A percentile compares a stretch with the other conserved stretches of the same genome.
phyloP scores from a whole-genome alignment of 2,888 invertebrate genomes.

The Thymelicus acteon region DNA sequence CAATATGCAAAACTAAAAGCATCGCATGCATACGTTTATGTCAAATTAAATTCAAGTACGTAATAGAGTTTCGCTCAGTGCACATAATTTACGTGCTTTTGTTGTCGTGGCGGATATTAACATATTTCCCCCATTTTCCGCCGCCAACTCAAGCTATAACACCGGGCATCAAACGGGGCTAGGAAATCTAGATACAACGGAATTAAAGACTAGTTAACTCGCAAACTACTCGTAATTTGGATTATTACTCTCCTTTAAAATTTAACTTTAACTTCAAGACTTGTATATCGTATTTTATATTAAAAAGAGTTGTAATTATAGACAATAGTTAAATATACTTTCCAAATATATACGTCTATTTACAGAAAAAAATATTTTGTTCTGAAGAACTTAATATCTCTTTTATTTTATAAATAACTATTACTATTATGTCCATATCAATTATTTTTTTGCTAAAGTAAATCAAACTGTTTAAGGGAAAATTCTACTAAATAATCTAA shows the following conservation, averaged over 20 bases:
- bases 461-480: too few relatives aligned
- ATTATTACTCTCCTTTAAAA: neutral
- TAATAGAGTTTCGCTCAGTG: constrained; percentile 4
- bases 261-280: neutral
- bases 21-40: constrained; percentile 3
- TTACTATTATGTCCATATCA: too few relatives aligned
- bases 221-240: constrained; percentile 11
- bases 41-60: constrained; percentile 1
- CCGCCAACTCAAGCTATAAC: constrained; percentile 6
- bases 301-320: too few relatives aligned
- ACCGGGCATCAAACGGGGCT: constrained; percentile 10
- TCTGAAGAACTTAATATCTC: too few relatives aligned
- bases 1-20: constrained; percentile 9
- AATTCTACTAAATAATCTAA: too few relatives aligned
- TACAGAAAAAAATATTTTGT: too few relatives aligned
- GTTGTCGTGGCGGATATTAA: constrained; percentile 23
- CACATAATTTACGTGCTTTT: constrained; percentile 14
- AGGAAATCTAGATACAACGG: constrained; percentile 15
- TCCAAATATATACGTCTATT: too few relatives aligned
- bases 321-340: neutral
- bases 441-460: too few relatives aligned
- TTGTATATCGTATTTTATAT: too few relatives aligned
- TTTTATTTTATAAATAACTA: too few relatives aligned
- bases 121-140: constrained; percentile 26
- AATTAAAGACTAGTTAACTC: constrained; percentile 7